Evolutionary conservation across 2,888 invertebrate genomes (phyloP).

Genomic region (Spilosoma lubricipeda): DNA sequence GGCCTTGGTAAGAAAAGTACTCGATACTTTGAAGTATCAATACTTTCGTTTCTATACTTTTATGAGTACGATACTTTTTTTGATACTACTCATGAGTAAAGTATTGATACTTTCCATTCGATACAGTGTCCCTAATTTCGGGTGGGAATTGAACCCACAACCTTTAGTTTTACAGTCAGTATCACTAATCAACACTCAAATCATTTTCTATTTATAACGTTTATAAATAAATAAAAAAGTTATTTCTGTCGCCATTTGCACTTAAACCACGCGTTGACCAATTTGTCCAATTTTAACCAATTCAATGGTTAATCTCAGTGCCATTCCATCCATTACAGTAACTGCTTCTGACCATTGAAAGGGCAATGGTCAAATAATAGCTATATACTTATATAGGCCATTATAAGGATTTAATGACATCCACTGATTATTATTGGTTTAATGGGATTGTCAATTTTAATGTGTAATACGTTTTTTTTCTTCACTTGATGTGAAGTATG

Average conservation of each 20-base stretch:
- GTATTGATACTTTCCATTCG: too few species aligned
- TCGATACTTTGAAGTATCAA: too few species aligned
- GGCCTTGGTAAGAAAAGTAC: too few species aligned
- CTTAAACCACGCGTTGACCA: neutral
- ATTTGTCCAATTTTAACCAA: conserved; percentile 9
- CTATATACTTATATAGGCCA: conserved; percentile 18
- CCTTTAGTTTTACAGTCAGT: too few species aligned
- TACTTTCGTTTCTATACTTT: too few species aligned
- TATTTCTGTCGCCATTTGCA: conserved; percentile 1
- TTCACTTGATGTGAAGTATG: neutral
- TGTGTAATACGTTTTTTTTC: neutral
- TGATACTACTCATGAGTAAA: too few species aligned
- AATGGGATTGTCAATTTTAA: conserved; percentile 16
- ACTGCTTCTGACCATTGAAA: conserved; percentile 18
- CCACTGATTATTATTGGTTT: conserved; percentile 19
- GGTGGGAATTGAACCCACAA: too few species aligned
- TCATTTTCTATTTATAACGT: too few species aligned
- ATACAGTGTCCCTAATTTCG: too few species aligned
- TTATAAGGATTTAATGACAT: conserved; percentile 25
- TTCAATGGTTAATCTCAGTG: neutral
- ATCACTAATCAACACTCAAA: too few species aligned
- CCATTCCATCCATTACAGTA: conserved; percentile 6
- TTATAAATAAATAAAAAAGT: neutral
- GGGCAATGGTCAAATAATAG: conserved; percentile 25
- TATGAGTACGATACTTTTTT: too few species aligned